Percentiles rank a stretch among this genome's conserved stretches.
These are phyloP conservation scores for Amblyornis subalaris DNA, from an alignment of 2,113 vertebrate genomes.

Conservation along the genomic window DNA sequence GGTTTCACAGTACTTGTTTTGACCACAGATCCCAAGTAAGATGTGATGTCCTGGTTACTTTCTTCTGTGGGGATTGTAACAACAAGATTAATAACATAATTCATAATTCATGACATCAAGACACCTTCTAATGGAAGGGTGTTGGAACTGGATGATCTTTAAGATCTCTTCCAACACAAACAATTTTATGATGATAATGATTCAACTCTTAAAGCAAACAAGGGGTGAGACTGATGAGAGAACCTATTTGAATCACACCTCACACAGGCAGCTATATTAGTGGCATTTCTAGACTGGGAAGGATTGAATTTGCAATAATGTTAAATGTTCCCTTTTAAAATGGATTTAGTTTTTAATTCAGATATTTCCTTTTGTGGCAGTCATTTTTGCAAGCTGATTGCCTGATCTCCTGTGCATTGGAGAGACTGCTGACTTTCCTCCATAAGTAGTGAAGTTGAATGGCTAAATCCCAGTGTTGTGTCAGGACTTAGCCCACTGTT, in stretches of 20 bases:
- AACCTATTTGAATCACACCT: background rate
- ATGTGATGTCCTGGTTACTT: background rate
- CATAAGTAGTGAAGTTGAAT: background rate
- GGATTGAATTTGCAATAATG: background rate
- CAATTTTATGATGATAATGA: background rate
- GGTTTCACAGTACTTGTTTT: background rate
- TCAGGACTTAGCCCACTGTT: background rate
- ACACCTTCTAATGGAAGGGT: background rate
- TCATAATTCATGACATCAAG: background rate
- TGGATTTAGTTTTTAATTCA: background rate
- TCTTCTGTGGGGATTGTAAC: background rate
- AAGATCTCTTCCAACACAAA: background rate
- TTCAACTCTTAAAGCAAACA: background rate
- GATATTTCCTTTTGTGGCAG: background rate
- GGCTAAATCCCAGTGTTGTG: background rate
- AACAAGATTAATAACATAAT: background rate
- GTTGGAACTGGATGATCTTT: background rate
- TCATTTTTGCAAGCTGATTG: background rate
- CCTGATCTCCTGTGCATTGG: background rate
- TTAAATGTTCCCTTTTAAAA: background rate
- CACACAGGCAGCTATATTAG: background rate
- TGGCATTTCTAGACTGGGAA: background rate
- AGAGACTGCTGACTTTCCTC: background rate
- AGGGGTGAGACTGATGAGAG: background rate
- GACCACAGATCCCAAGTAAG: background rate